Conservation (phyloP, 2,888 invertebrate genomes). For the Spodoptera littoralis region DNA sequence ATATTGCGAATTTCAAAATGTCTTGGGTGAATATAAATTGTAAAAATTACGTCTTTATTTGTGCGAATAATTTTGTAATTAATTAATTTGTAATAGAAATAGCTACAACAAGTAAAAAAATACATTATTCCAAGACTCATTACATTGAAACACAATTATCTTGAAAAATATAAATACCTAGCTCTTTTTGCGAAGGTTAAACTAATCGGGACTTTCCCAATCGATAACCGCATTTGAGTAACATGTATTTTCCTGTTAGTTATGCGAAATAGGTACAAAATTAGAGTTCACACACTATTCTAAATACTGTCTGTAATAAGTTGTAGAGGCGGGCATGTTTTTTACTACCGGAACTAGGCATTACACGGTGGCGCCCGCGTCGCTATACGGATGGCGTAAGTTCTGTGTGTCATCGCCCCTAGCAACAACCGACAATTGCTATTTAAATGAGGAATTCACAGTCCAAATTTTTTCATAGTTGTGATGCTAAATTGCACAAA, state of each 20-base stretch:
- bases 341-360: conserved; percentile 15
- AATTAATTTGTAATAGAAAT: no score
- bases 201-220: conserved; percentile 5
- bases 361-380: conserved; percentile 13
- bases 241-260: conserved; percentile 20
- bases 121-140: no score
- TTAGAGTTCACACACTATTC: neutral
- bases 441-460: neutral
- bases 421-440: conserved; percentile 14
- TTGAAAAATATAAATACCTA: neutral
- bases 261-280: neutral
- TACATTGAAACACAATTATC: neutral
- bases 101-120: no score
- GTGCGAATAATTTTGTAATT: no score
- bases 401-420: conserved; percentile 24
- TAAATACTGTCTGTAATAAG: neutral
- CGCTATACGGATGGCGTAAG: neutral
- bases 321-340: no score
- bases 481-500: no score
- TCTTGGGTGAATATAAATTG: no score
- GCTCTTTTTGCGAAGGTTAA: neutral
- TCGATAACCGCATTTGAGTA: neutral
- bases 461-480: no score
- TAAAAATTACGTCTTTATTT: no score
- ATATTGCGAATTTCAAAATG: no score